phyloP scores from a whole-genome alignment of 1,140 invertebrate genomes.

The Drosophila leontia region DNA sequence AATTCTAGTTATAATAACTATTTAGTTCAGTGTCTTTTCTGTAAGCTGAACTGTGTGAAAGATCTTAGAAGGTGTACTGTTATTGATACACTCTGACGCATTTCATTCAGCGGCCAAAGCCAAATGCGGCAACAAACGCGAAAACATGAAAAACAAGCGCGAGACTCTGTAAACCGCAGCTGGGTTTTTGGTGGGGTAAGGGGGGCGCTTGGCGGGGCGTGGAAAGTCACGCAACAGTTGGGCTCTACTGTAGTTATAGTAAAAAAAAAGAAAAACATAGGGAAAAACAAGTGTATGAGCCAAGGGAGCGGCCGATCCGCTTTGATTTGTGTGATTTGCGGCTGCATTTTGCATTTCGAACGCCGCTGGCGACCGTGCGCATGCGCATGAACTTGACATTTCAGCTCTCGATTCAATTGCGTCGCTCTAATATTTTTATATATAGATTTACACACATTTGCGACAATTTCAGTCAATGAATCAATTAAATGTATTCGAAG shows the following conservation, averaged over 20 bases:
- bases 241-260: constrained; percentile 13
- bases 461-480: constrained; percentile 47
- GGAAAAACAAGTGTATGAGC: constrained; percentile 14
- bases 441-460: constrained; percentile 4
- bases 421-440: constrained; percentile 15
- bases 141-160: constrained; percentile 54
- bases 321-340: constrained; percentile 35
- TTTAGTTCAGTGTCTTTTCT: not conserved
- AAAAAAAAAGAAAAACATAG: not conserved
- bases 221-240: constrained; percentile 40
- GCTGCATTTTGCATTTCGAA: constrained; percentile 31
- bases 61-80: constrained; percentile 7
- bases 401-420: constrained; percentile 54
- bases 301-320: constrained; percentile 6
- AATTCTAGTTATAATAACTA: too few relatives aligned
- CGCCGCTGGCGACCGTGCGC: constrained; percentile 51
- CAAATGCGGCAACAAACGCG: constrained; percentile 54
- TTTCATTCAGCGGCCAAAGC: constrained; percentile 61
- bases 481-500: constrained; percentile 47
- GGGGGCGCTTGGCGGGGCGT: not conserved
- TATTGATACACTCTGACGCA: constrained; percentile 45
- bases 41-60: constrained; percentile 8
- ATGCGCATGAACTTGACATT: constrained; percentile 73
- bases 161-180: constrained; percentile 31
- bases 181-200: constrained; percentile 4